Evolutionary conservation across 35 echinoderm and acorn worm genomes (phyloP).

Genomic region (Ophiothrix spiculata): DNA sequence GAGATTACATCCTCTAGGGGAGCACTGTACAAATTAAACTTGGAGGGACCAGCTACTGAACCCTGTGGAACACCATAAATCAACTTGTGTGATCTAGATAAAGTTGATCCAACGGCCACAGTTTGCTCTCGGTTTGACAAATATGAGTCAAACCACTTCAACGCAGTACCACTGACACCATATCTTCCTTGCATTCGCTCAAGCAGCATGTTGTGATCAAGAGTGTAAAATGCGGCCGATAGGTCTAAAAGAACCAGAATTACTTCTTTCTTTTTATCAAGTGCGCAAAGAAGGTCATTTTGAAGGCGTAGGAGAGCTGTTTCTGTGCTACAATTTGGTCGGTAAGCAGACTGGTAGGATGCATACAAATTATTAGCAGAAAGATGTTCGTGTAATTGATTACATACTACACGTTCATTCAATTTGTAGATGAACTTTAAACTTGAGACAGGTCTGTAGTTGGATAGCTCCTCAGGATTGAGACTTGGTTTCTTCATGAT

Average conservation of each 20-base stretch:
- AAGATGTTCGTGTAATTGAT: background rate
- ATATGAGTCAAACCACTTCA: background rate
- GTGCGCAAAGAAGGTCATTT: constrained; percentile 6
- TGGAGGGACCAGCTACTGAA: background rate
- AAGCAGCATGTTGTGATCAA: background rate
- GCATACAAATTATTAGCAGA: background rate
- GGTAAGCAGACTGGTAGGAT: background rate
- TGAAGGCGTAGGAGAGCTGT: constrained; percentile 5
- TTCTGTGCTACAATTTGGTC: background rate
- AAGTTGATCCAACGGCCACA: background rate
- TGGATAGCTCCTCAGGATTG: background rate
- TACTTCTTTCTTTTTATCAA: background rate
- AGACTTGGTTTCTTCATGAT: background rate
- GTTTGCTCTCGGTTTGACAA: background rate
- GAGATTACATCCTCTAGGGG: background rate
- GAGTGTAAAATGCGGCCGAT: background rate
- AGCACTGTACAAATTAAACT: background rate
- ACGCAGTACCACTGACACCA: background rate
- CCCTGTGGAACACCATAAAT: background rate
- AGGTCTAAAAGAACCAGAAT: constrained; percentile 7
- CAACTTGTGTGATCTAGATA: background rate
- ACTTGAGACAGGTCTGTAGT: background rate
- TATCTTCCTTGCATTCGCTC: background rate
- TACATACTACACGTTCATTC: background rate
- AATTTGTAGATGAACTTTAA: background rate